Base-by-base conservation (phyloP, 2,797 vertebrate species). In the Channa striata region DNA sequence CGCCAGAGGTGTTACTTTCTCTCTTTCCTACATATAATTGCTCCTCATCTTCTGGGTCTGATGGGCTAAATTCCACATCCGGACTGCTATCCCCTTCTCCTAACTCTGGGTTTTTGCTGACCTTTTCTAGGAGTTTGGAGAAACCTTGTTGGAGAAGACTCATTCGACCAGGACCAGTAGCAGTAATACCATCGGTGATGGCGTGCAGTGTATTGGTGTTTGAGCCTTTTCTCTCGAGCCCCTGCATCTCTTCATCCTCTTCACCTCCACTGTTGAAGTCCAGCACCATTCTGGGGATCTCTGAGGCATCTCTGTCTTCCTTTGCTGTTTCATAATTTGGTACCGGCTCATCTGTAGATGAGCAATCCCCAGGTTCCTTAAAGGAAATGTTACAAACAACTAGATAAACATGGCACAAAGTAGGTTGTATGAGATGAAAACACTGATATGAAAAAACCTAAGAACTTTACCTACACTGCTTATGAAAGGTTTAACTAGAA, bases 231-330 rank as follows among this genome's bases (percentile, higher is more conserved):
- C 19, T 59, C 54, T 72, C 88, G 2, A 65, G 6, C 23, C 6
- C 77, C 40, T 67, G 82, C 8, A 78, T 51, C 34, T 95, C 94
- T 14, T 96, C 72, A 48, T 97, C 96, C 10, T 96, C 95, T 61
- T 97, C 97, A 88, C 96, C 98, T 61, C 94, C 93, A 76, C 95
- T 95, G 86, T 82, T 96, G 72, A 96, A 95, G 84, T 95, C 94
- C 59, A 84, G 76, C 13, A 90, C 84, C 0, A 63, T 78, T 46
- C 23, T 68, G 23, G 78, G 30, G 7, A 78, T 40, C 17, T 54
- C 56, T 50, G 80, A 53, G 20, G 36, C 37, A 25, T 44, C 52
- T 8, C n/a, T 67, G 44, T 33, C 77, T 23, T 68, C 66, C 53
- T 46, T 71, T 13, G 60, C 56, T 44, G 62, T 53, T 49, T 66